These are phyloP conservation scores for Volucella inanis DNA, from an alignment of 2,888 invertebrate species.

Conservation along the genomic window DNA sequence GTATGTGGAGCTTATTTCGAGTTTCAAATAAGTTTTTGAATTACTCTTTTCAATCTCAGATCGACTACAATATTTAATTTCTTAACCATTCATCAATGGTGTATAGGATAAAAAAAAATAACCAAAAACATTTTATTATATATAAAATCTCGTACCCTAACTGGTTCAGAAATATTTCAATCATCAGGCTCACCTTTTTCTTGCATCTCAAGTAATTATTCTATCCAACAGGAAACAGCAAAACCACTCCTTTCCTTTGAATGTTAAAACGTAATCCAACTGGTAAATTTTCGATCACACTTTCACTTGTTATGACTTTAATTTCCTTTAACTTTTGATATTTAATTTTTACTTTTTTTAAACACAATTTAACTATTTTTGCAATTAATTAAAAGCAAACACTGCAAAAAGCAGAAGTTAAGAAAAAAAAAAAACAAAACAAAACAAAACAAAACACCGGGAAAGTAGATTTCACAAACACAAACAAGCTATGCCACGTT, in stretches of 20 bases:
- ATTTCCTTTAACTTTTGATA: background rate
- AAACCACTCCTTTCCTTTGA: slow-evolving; percentile 30
- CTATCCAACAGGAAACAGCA: slow-evolving; percentile 35
- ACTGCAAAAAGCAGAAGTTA: slow-evolving; percentile 8
- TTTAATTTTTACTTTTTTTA: slow-evolving; percentile 16
- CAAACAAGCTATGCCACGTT: slow-evolving; percentile 29
- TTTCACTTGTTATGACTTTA: slow-evolving; percentile 31
- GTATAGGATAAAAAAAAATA: too few species aligned
- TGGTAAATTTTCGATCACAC: slow-evolving; percentile 21
- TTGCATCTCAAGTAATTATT: slow-evolving; percentile 61
- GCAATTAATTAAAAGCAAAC: background rate
- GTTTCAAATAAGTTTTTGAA: too few species aligned
- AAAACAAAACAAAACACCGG: too few species aligned
- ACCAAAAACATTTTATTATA: too few species aligned
- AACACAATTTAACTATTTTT: slow-evolving; percentile 12
- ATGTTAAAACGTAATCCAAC: slow-evolving; percentile 56
- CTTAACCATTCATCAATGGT: too few species aligned
- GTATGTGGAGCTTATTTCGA: too few species aligned
- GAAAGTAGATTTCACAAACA: background rate
- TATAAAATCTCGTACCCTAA: too few species aligned
- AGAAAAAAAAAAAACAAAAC: slow-evolving; percentile 20
- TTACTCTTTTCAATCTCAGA: too few species aligned
- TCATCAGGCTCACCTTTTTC: slow-evolving; percentile 61
- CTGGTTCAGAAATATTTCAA: background rate
- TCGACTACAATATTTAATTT: too few species aligned